These are phyloP conservation scores for Fissipunctia ypsillon DNA, from an alignment of 2,888 invertebrate species.

Conservation along the genomic window DNA sequence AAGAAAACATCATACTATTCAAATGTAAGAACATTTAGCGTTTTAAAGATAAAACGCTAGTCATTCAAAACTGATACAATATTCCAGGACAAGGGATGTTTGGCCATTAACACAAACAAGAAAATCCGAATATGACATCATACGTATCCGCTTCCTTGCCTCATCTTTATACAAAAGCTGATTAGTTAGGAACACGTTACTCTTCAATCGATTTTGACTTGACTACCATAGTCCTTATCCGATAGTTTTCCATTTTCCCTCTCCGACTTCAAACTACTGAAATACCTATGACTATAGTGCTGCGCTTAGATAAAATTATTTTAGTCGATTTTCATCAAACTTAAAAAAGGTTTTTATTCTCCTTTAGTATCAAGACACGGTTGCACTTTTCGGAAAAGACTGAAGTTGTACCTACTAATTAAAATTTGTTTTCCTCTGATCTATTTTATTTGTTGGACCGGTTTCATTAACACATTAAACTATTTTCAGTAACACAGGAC, in stretches of 20 bases:
- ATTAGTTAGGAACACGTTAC: conserved; percentile 10
- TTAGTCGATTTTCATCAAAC: neutral
- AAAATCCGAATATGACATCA: conserved; percentile 60
- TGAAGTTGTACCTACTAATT: no score
- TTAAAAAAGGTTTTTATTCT: neutral
- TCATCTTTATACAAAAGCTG: conserved; percentile 44
- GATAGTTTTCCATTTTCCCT: neutral
- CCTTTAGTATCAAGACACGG: neutral
- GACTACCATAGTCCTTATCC: neutral
- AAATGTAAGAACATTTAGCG: no score
- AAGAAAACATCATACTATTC: conserved; percentile 5
- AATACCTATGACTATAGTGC: neutral
- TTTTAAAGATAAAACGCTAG: no score
- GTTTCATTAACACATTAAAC: conserved; percentile 30
- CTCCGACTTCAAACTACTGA: neutral
- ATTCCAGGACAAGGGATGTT: conserved; percentile 63
- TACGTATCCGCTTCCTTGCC: conserved; percentile 50
- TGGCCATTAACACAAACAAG: conserved; percentile 60
- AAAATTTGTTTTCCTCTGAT: neutral
- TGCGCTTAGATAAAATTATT: conserved; percentile 5
- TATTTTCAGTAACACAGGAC: conserved; percentile 38
- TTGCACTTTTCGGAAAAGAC: no score
- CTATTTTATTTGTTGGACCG: conserved; percentile 7
- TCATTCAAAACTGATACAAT: conserved; percentile 37
- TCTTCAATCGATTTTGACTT: conserved; percentile 14